phyloP scores from a whole-genome alignment of 2,113 vertebrate genomes.

The Spea multiplicata region DNA sequence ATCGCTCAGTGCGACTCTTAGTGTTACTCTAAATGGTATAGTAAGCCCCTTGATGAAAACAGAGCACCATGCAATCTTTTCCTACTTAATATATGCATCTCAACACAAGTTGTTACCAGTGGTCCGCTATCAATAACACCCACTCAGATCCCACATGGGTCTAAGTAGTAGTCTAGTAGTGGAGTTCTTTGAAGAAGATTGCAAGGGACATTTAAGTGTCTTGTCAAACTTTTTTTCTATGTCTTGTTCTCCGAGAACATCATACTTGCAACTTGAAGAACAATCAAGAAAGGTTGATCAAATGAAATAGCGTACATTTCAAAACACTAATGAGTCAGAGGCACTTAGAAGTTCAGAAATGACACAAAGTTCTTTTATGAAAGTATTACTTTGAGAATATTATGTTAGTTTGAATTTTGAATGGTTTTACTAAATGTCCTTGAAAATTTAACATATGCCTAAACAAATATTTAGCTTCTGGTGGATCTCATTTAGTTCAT shows the following conservation, averaged over 20 bases:
- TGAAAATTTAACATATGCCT: not conserved
- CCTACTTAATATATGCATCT: too few species aligned
- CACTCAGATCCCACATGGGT: too few species aligned
- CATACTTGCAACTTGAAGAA: not conserved
- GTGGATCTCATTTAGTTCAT: not conserved
- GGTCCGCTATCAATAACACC: too few species aligned
- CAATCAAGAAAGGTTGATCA: not conserved
- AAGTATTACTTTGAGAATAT: not conserved
- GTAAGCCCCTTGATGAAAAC: too few species aligned
- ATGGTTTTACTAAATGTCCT: not conserved
- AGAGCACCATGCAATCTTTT: too few species aligned
- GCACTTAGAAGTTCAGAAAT: not conserved
- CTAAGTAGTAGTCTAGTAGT: too few species aligned
- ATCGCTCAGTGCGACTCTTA: too few species aligned
- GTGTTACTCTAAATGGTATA: too few species aligned
- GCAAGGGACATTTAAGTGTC: too few species aligned
- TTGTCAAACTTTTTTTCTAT: too few species aligned
- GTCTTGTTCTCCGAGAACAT: not conserved
- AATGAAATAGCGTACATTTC: not conserved
- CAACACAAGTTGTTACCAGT: too few species aligned
- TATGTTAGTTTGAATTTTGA: not conserved
- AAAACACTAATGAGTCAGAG: not conserved
- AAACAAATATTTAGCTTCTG: not conserved
- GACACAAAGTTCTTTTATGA: not conserved
- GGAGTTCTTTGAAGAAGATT: too few species aligned